Evolutionary conservation across 2,888 invertebrate genomes (phyloP).

Genomic region (Labia minor): DNA sequence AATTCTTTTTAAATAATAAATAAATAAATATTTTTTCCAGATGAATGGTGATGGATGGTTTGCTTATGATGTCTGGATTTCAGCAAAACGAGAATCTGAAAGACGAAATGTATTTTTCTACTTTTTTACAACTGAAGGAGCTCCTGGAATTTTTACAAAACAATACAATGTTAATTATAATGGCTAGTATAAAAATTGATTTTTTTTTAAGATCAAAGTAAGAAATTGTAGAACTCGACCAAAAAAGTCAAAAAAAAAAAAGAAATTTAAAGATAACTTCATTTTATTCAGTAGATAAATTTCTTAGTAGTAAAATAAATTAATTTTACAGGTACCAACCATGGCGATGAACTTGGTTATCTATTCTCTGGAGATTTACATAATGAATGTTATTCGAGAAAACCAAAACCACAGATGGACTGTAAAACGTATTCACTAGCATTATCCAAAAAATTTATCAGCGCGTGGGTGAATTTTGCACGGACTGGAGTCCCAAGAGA

Average conservation of each 20-base stretch:
- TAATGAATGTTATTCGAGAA: not conserved
- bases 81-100: not conserved
- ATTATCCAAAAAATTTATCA: not conserved
- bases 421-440: not conserved
- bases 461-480: not conserved
- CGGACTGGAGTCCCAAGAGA: not conserved
- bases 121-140: not conserved
- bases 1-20: too few relatives aligned
- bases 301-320: too few relatives aligned
- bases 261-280: too few relatives aligned
- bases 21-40: too few relatives aligned
- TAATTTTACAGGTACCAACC: not conserved
- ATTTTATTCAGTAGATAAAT: too few relatives aligned
- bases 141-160: not conserved
- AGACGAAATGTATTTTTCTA: not conserved
- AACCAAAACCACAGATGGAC: not conserved
- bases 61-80: not conserved
- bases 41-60: not conserved
- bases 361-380: not conserved
- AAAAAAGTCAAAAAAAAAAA: too few relatives aligned
- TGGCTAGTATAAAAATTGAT: not conserved
- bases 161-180: not conserved
- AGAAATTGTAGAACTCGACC: too few relatives aligned
- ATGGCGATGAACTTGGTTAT: not conserved
- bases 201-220: not conserved